Base-by-base conservation (phyloP, 2,888 invertebrate species). In the Ophraella communa region DNA sequence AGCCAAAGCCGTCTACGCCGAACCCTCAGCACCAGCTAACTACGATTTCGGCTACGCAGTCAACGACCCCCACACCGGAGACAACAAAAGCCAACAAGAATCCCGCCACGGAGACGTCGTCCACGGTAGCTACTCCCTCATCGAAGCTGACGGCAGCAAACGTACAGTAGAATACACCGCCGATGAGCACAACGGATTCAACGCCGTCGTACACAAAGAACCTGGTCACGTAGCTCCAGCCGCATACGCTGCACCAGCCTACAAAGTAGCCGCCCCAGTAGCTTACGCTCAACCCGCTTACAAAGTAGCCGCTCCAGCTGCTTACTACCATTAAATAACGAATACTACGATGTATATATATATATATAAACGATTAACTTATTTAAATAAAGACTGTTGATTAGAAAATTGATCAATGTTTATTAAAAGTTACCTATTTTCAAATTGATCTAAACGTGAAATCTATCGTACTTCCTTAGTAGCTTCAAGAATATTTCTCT, bases 41-140 rank as follows among this genome's bases (percentile, higher is more conserved):
- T 75, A 75, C 68, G 73, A 75, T 23, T 75, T 72, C 62, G 75
- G 74, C 51, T 75, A 75, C 62, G 56, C 72, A 60, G 73, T 74
- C 21, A 74, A 63, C 65, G 74, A 74, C 66, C 75, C 75, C 49
- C 73, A 74, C 64, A 85, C 85, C 60, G 85, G 72, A 83, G 85
- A 86, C 81, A 83, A 84, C 79, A 85, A 86, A 79, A 81, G 80
- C 17, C 88, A 88, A 80, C 87, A 87, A 71, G 88, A 88, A 82
- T 86, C 86, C 68, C 87, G 88, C 64, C 81, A 82, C 42, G 85
- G 85, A 3, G 84, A 83, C 73, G 83, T 82, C 70, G 75, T 83
- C 47, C 80, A 81, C 58, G 85, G 85, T 1, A 85, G 85, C 80
- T 84, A 85, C 78, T 85, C 84, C 60, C 74, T 86, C 1, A 78